Evolutionary conservation across 2,888 invertebrate genomes (phyloP).

Genomic region (Tupiocoris notatus): DNA sequence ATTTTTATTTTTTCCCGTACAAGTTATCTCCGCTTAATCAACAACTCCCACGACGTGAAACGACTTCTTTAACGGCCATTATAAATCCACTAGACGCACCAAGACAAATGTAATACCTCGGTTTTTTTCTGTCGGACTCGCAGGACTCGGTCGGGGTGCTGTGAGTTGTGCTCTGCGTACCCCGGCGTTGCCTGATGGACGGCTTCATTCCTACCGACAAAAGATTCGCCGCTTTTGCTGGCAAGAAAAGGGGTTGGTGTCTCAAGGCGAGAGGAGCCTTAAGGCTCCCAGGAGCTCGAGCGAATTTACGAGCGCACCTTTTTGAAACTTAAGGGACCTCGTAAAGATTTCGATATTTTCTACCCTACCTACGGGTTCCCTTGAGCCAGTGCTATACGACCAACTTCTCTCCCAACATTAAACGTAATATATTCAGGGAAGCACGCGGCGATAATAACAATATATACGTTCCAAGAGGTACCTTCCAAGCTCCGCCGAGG

Average conservation of each 20-base stretch:
- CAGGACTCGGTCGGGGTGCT: background rate
- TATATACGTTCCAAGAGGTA: background rate
- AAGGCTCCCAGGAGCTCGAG: background rate
- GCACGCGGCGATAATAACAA: constrained; percentile 19
- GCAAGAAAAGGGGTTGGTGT: background rate
- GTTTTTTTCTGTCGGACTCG: background rate
- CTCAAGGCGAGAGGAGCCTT: background rate
- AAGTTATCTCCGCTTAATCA: background rate
- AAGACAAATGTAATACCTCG: background rate
- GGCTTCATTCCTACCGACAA: background rate
- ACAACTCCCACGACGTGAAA: background rate
- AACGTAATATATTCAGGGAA: constrained; percentile 16
- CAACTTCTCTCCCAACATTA: background rate
- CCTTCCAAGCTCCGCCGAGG: background rate
- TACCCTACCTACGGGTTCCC: background rate
- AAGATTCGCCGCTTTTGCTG: background rate
- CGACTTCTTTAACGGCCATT: background rate
- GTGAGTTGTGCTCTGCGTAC: background rate
- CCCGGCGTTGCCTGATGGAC: background rate
- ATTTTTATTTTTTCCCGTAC: too few species aligned
- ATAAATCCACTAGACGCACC: background rate
- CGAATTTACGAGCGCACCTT: constrained; percentile 33
- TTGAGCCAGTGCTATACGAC: background rate
- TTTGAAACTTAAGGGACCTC: constrained; percentile 19
- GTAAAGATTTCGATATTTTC: constrained; percentile 20